Percentiles rank a stretch among this genome's conserved stretches.
These are phyloP conservation scores for Deilephila porcellus DNA, from an alignment of 2,888 invertebrate species.

Conservation along the genomic window DNA sequence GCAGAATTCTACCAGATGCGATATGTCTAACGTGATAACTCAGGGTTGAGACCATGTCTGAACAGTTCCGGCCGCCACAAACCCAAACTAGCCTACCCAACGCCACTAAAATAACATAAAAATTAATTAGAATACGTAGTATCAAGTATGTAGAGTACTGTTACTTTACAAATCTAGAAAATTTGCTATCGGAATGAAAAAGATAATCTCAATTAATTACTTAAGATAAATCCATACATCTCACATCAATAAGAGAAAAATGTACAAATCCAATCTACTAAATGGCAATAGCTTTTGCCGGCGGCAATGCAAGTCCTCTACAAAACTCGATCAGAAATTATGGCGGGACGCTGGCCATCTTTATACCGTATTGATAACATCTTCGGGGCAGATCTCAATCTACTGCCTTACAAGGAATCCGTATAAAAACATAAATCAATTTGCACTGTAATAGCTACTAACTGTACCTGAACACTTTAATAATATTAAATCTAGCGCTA, in stretches of 20 bases:
- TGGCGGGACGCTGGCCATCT: not conserved
- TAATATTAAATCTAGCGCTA: constrained; percentile 18
- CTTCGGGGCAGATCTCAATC: constrained; percentile 7
- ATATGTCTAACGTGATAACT: too few relatives aligned
- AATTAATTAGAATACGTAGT: too few relatives aligned
- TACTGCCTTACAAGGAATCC: constrained; percentile 8
- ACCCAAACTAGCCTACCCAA: too few relatives aligned
- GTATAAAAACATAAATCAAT: constrained; percentile 13
- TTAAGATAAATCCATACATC: too few relatives aligned
- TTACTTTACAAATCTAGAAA: too few relatives aligned
- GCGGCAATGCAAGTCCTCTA: not conserved
- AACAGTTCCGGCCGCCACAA: too few relatives aligned
- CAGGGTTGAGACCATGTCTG: too few relatives aligned
- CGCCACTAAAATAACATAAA: too few relatives aligned
- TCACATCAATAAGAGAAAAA: not conserved
- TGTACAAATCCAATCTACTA: not conserved
- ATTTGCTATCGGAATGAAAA: too few relatives aligned
- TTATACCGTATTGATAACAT: constrained; percentile 6
- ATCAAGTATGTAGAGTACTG: too few relatives aligned
- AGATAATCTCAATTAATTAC: too few relatives aligned
- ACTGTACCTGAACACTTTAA: not conserved
- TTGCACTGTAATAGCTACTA: not conserved
- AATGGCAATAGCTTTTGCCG: not conserved
- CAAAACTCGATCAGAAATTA: not conserved
- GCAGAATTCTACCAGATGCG: too few relatives aligned